A percentile compares a stretch with the other conserved stretches of the same genome.
Evolutionary conservation across 1,140 invertebrate species (phyloP).

Genomic region (Sipha flava): DNA sequence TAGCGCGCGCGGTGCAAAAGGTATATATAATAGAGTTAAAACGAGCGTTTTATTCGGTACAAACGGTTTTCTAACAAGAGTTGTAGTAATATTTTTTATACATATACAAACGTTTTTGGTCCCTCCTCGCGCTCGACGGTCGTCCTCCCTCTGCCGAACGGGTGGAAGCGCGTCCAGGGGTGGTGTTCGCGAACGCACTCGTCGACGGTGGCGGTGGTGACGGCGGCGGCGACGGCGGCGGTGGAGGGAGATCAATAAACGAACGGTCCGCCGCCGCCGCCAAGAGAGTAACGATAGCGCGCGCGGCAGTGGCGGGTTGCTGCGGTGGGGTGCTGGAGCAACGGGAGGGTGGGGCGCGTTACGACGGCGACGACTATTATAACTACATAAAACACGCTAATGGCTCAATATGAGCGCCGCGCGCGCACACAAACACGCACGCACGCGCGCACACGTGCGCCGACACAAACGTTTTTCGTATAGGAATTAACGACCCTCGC

Average conservation of each 20-base stretch:
- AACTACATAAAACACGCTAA: constrained; percentile 25
- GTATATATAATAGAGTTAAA: constrained; percentile 33
- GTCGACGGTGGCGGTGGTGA: no score
- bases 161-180: no score
- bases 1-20: not conserved
- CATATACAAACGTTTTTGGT: not conserved
- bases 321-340: not conserved
- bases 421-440: not conserved
- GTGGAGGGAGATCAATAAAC: constrained; percentile 14
- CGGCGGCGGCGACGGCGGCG: no score
- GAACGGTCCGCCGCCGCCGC: not conserved
- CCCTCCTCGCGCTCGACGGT: not conserved
- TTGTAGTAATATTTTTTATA: not conserved
- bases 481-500: constrained; percentile 3
- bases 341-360: not conserved
- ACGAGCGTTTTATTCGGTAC: constrained; percentile 28
- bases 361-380: constrained; percentile 26
- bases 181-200: no score
- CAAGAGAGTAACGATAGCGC: not conserved
- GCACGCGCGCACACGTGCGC: not conserved
- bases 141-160: no score
- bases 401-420: constrained; percentile 16
- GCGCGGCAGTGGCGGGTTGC: no score
- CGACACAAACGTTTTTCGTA: not conserved
- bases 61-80: constrained; percentile 29